A percentile compares a stretch with the other conserved stretches of the same genome.
These are phyloP conservation scores for Cephus sareptanus DNA, from an alignment of 2,888 invertebrate species.

Conservation along the genomic window DNA sequence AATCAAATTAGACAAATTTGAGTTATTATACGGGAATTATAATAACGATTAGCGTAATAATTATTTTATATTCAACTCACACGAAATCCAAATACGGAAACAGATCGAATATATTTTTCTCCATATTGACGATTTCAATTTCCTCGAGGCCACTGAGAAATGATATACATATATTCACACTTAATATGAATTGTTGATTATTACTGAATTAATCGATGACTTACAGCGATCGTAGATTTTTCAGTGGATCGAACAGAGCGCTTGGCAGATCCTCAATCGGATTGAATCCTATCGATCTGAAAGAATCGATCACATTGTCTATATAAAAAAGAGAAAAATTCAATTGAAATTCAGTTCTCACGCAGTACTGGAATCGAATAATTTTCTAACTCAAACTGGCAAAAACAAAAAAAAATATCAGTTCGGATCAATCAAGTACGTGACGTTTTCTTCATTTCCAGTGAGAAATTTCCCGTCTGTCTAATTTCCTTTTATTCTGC, in stretches of 20 bases:
- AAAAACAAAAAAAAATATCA: neutral
- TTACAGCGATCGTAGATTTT: slow-evolving; percentile 60
- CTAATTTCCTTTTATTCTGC: neutral
- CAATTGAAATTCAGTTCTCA: neutral
- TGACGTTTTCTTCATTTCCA: slow-evolving; percentile 32
- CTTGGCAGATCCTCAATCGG: slow-evolving; percentile 48
- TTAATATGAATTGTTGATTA: neutral
- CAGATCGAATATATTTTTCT: slow-evolving; percentile 67
- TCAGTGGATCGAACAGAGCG: slow-evolving; percentile 49
- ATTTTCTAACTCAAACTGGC: neutral
- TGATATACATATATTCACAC: slow-evolving; percentile 7
- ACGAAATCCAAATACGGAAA: slow-evolving; percentile 69
- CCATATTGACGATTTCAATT: slow-evolving; percentile 68
- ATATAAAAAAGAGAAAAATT: neutral
- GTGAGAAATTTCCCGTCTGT: neutral
- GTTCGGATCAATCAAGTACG: slow-evolving; percentile 18
- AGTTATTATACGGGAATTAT: neutral
- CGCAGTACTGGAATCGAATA: neutral
- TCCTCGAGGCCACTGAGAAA: slow-evolving; percentile 68
- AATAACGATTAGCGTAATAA: neutral
- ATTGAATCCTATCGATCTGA: slow-evolving; percentile 58
- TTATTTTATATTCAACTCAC: slow-evolving; percentile 47
- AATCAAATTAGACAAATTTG: slow-evolving; percentile 1
- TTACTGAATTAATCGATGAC: slow-evolving; percentile 25
- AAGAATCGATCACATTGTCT: slow-evolving; percentile 11